Conservation (phyloP, 2,888 invertebrate genomes). For the Zele albiditarsus region DNA sequence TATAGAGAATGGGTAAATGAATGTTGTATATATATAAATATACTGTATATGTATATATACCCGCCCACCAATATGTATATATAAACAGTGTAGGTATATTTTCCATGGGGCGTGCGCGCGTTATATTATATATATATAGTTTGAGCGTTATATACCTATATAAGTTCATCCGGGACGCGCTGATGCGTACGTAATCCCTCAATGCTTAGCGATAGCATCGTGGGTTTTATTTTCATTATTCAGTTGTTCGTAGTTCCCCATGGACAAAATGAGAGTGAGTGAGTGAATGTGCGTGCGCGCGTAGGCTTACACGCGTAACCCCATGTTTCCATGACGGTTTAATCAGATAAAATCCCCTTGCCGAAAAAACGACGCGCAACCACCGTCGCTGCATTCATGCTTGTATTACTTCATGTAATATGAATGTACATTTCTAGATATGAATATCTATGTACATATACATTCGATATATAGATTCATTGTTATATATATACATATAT, state of each 20-base stretch:
- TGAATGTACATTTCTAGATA: neutral
- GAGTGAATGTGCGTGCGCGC: constrained; percentile 29
- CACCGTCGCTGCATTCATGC: constrained; percentile 4
- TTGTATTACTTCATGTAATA: neutral
- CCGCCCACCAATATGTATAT: neutral
- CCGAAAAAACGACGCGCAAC: constrained; percentile 55
- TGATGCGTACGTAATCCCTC: constrained; percentile 70
- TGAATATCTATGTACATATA: neutral
- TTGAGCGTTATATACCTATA: constrained; percentile 37
- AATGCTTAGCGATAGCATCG: constrained; percentile 70
- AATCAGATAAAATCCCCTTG: constrained; percentile 69
- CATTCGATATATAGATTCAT: neutral
- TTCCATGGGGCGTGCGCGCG: constrained; percentile 7
- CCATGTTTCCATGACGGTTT: constrained; percentile 70
- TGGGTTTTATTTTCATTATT: constrained; percentile 72
- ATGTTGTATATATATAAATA: neutral
- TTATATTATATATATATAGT: neutral
- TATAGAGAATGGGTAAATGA: neutral
- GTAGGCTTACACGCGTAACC: constrained; percentile 69
- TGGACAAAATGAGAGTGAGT: constrained; percentile 28
- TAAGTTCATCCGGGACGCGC: constrained; percentile 66
- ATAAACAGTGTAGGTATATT: neutral
- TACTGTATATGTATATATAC: neutral
- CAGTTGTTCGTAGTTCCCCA: constrained; percentile 66
- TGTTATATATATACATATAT: too few species aligned